A percentile compares a stretch with the other conserved stretches of the same genome.
Conservation (phyloP, 2,113 vertebrate genomes). For the Brachyistius frenatus region DNA sequence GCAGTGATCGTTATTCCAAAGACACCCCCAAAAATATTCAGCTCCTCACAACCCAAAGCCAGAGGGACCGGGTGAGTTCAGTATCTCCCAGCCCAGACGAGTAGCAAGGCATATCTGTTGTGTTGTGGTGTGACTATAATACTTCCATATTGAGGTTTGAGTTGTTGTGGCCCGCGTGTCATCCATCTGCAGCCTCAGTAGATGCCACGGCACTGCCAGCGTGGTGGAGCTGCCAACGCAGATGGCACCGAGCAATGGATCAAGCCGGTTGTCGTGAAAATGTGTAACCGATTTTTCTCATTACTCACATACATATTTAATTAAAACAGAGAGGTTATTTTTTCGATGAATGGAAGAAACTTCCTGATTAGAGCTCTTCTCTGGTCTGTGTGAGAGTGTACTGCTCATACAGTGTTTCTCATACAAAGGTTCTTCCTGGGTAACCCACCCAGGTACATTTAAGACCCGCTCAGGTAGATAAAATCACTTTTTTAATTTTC, state of each 20-base stretch:
- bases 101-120: slow-evolving; percentile 1
- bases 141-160: slow-evolving; percentile 17
- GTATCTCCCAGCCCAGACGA: background rate
- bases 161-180: slow-evolving; percentile 48
- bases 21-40: slow-evolving; percentile 58
- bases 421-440: no score
- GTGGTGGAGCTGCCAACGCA: slow-evolving; percentile 55
- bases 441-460: no score
- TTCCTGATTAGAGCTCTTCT: no score
- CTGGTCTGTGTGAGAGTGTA: no score
- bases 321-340: no score
- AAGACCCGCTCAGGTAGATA: no score
- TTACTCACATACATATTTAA: background rate
- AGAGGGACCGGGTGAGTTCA: slow-evolving; percentile 17
- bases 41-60: slow-evolving; percentile 13
- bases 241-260: slow-evolving; percentile 52
- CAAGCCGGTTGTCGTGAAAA: slow-evolving; percentile 18
- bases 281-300: slow-evolving; percentile 6
- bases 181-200: slow-evolving; percentile 64
- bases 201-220: slow-evolving; percentile 44
- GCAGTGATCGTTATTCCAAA: slow-evolving; percentile 52
- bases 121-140: slow-evolving; percentile 30
- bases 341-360: no score
- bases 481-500: no score
- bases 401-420: no score